A percentile compares a stretch with the other conserved stretches of the same genome.
Evolutionary conservation across 2,113 vertebrate genomes (phyloP).

Genomic region (Chaenocephalus aceratus): DNA sequence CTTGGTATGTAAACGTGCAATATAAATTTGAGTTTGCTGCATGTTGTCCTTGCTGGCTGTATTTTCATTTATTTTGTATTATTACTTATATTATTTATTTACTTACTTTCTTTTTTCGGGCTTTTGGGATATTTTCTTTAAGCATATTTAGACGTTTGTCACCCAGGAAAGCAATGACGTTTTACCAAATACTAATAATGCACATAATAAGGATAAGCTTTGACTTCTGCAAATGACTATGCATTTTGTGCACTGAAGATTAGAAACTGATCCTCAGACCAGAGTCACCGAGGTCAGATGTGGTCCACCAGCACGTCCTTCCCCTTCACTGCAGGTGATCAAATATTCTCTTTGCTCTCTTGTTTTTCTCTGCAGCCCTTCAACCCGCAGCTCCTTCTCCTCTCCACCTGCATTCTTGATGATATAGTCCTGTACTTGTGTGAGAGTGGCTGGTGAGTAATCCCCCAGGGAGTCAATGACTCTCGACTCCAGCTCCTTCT

Average conservation of each 20-base stretch:
- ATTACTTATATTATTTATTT: no score
- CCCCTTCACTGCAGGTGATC: conserved; percentile 48
- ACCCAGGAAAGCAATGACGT: no score
- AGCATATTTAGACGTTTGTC: no score
- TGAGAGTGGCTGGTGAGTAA: conserved; percentile 59
- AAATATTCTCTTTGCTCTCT: conserved; percentile 39
- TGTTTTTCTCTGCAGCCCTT: conserved; percentile 46
- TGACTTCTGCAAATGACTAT: conserved; percentile 16
- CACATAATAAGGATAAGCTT: neutral
- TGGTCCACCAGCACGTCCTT: conserved; percentile 5
- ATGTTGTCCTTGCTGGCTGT: no score
- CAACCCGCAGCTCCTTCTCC: conserved; percentile 33
- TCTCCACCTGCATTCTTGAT: conserved; percentile 62
- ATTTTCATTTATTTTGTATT: no score
- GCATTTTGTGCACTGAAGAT: conserved; percentile 23
- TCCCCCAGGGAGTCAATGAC: conserved; percentile 63
- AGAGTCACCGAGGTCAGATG: conserved; percentile 27
- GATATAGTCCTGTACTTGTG: conserved; percentile 57
- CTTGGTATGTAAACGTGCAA: no score
- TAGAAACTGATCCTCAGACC: conserved; percentile 19
- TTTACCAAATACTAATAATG: no score
- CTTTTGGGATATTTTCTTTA: no score
- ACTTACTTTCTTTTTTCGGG: no score
- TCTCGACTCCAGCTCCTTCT: conserved; percentile 68
- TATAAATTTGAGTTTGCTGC: no score